phyloP scores from a whole-genome alignment of 2,113 vertebrate genomes.

The Boulengeromyrus knoepffleri region DNA sequence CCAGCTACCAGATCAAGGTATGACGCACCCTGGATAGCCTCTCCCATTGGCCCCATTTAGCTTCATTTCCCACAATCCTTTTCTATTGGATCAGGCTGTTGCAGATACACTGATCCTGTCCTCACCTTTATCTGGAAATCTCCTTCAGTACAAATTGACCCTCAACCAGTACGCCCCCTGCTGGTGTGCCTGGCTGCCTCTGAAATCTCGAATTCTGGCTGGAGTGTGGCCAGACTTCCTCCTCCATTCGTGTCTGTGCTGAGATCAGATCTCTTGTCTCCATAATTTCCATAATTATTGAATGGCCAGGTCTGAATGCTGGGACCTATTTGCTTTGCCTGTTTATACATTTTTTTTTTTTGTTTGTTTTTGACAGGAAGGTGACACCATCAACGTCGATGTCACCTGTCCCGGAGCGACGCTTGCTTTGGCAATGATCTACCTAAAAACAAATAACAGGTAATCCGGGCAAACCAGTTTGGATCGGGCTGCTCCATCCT shows the following conservation, averaged over 20 bases:
- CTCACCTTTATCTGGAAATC: neutral
- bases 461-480: conserved; percentile 38
- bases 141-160: neutral
- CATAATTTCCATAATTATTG: neutral
- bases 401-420: conserved; percentile 96
- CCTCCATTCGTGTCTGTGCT: neutral
- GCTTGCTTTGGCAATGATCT: conserved; percentile 94
- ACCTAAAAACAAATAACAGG: conserved; percentile 98
- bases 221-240: neutral
- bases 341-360: neutral
- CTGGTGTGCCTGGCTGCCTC: neutral
- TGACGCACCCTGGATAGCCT: neutral
- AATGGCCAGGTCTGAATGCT: neutral
- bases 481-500: neutral
- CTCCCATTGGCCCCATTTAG: too few species aligned
- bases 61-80: neutral
- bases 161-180: neutral
- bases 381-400: conserved; percentile 94
- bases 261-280: neutral
- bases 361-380: conserved; percentile 68
- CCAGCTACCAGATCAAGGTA: conserved; percentile 97
- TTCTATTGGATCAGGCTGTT: neutral
- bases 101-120: neutral
- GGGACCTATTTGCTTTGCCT: neutral
- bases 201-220: neutral